These are phyloP conservation scores for Rhopalosiphum padi DNA, from an alignment of 1,140 invertebrate species.

Conservation along the genomic window DNA sequence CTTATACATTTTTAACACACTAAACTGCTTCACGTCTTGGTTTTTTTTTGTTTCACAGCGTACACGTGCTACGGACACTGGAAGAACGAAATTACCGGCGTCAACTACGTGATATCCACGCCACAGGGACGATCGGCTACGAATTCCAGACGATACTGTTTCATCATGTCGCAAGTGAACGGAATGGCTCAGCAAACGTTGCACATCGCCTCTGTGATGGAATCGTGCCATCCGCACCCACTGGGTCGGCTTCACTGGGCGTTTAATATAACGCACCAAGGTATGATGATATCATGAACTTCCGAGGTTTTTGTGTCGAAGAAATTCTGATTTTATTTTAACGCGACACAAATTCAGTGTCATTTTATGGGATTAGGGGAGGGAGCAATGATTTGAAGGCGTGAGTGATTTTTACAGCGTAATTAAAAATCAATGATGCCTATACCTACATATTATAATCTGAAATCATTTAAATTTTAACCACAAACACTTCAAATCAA, in stretches of 20 bases:
- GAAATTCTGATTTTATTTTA: too few species aligned
- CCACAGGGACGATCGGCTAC: slow-evolving; percentile 64
- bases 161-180: slow-evolving; percentile 61
- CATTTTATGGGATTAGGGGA: not conserved
- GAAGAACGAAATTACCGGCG: slow-evolving; percentile 69
- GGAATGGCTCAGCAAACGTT: slow-evolving; percentile 58
- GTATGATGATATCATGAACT: slow-evolving; percentile 59
- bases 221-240: slow-evolving; percentile 63
- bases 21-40: not conserved
- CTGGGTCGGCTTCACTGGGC: slow-evolving; percentile 60
- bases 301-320: too few species aligned
- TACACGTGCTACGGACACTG: slow-evolving; percentile 74
- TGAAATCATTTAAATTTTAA: not conserved
- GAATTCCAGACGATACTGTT: slow-evolving; percentile 63
- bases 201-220: slow-evolving; percentile 62
- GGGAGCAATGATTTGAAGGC: not conserved
- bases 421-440: not conserved
- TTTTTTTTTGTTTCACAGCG: slow-evolving; percentile 64
- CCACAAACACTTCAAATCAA: not conserved
- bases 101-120: slow-evolving; percentile 71
- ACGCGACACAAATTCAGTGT: too few species aligned
- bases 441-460: not conserved
- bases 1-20: not conserved
- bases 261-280: slow-evolving; percentile 64
- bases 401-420: not conserved